Conservation (phyloP, 2,888 invertebrate species). For the Harpalus rufipes region DNA sequence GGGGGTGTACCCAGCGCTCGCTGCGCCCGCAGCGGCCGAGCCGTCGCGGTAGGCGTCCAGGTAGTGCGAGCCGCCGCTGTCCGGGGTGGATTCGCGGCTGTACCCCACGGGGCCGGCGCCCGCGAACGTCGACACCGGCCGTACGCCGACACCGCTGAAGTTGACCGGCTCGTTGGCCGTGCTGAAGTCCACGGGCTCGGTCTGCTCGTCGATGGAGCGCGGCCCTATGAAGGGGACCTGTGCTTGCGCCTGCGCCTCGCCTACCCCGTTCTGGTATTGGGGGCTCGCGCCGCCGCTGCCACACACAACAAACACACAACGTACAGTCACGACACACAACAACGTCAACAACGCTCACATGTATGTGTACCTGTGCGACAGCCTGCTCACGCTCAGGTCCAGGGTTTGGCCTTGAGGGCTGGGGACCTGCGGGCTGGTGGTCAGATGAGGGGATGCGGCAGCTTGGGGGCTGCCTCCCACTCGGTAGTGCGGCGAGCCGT, state of each 20-base stretch:
- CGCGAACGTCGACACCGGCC: constrained; percentile 78
- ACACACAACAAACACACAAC: constrained; percentile 37
- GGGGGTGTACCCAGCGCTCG: constrained; percentile 86
- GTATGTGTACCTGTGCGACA: constrained; percentile 86
- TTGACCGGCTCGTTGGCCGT: constrained; percentile 83
- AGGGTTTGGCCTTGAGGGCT: constrained; percentile 94
- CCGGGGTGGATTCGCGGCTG: constrained; percentile 93
- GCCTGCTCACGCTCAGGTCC: constrained; percentile 92
- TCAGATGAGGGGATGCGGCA: constrained; percentile 90
- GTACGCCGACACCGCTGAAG: constrained; percentile 79
- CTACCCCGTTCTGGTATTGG: constrained; percentile 79
- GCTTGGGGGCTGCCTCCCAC: constrained; percentile 90
- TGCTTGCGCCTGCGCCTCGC: constrained; percentile 73
- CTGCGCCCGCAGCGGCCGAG: constrained; percentile 89
- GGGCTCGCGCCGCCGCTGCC: constrained; percentile 80
- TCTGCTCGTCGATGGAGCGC: constrained; percentile 82
- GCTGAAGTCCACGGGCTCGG: constrained; percentile 86
- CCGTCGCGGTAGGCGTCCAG: constrained; percentile 92
- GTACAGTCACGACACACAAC: constrained; percentile 5
- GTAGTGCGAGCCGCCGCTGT: constrained; percentile 93
- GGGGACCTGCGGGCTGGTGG: constrained; percentile 93
- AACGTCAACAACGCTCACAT: constrained; percentile 33
- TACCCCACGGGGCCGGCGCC: constrained; percentile 84
- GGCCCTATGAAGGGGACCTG: constrained; percentile 78
- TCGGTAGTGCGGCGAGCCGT: constrained; percentile 87